Evolutionary conservation across 1,140 invertebrate genomes (phyloP), one percentile per base, ranked within the genome.

Genomic region (Cataglyphis hispanica): DNA sequence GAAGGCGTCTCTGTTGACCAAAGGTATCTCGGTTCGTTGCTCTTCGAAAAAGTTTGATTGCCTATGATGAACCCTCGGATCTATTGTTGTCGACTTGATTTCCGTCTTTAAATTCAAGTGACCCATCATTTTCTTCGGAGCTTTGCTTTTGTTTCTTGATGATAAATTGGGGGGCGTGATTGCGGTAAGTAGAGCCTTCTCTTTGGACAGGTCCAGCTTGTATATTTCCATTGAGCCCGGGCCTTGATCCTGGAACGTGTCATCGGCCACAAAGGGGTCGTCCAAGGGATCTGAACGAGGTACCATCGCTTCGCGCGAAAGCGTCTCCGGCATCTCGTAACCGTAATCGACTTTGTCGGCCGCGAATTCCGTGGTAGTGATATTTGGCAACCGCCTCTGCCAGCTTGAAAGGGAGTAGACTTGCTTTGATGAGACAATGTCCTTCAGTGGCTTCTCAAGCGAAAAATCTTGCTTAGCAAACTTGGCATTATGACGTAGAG

Each of bases 201-300:
- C 87, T 8, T 70, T 78, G 6, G 83, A 85, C 60, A 92, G 78
- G 67, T 93, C 89, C 63, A 92, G 77, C 78, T 92, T 93, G 85
- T 93, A 93, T 72, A 93, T 91, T 64, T 93, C 91, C 10, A 93
- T 72, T 1, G 91, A 91, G 8, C 87, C 89, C 2, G 92, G 86
- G 19, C 90, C 91, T 89, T 91, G 89, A 90, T 93, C 91, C 83
- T 93, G 89, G 74, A 86, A 87, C 58, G 84, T 87, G 72, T 89
- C 91, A 75, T 91, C 91, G 1, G 84, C 89, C 13, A 87, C 77
- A 56, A 90, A 90, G 6, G 72, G 69, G 22, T 91, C 87, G 50
- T 92, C 66, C 61, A 75, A 50, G 66, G 37, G 25, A 19, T 87
- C 86, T 34, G 69, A 67, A 27, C 80, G 87, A 0, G 74, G 80